Conservation (phyloP, 2,888 invertebrate genomes). For the Drosophila macrothrix region DNA sequence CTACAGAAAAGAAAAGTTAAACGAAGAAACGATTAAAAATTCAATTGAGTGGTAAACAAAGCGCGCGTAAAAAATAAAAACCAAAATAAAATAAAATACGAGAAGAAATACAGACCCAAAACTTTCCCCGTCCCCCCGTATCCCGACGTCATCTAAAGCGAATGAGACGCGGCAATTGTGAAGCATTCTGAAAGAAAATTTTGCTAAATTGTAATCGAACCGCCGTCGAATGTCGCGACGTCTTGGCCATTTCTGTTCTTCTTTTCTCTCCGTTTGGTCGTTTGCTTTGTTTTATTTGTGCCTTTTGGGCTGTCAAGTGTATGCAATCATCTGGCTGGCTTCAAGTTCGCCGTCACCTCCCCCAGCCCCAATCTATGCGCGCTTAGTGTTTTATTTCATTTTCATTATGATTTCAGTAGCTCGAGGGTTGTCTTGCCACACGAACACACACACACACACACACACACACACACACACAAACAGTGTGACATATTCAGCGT, state of each 20-base stretch:
- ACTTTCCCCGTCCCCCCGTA: background rate
- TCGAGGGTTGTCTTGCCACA: slow-evolving; percentile 15
- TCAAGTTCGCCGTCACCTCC: slow-evolving; percentile 19
- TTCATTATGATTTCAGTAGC: slow-evolving; percentile 63
- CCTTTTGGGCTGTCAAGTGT: slow-evolving; percentile 47
- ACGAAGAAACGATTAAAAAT: slow-evolving; percentile 80
- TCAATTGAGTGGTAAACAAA: slow-evolving; percentile 77
- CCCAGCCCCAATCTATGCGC: background rate
- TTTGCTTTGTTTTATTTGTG: slow-evolving; percentile 46
- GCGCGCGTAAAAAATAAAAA: slow-evolving; percentile 6
- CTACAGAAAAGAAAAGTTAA: slow-evolving; percentile 66
- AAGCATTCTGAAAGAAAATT: slow-evolving; percentile 45
- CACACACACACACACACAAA: background rate
- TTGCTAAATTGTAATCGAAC: slow-evolving; percentile 72
- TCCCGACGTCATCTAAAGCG: background rate
- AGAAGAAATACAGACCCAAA: background rate
- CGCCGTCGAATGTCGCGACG: slow-evolving; percentile 41
- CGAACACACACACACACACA: background rate
- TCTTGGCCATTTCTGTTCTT: slow-evolving; percentile 20
- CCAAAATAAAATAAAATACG: background rate
- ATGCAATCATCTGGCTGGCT: slow-evolving; percentile 40
- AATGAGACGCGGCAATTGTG: slow-evolving; percentile 35
- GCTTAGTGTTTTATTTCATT: slow-evolving; percentile 56
- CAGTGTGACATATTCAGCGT: slow-evolving; percentile 24
- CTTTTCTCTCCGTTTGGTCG: background rate